Evolutionary conservation across 2,888 invertebrate genomes (phyloP).

Genomic region (Dendrolimus pini): DNA sequence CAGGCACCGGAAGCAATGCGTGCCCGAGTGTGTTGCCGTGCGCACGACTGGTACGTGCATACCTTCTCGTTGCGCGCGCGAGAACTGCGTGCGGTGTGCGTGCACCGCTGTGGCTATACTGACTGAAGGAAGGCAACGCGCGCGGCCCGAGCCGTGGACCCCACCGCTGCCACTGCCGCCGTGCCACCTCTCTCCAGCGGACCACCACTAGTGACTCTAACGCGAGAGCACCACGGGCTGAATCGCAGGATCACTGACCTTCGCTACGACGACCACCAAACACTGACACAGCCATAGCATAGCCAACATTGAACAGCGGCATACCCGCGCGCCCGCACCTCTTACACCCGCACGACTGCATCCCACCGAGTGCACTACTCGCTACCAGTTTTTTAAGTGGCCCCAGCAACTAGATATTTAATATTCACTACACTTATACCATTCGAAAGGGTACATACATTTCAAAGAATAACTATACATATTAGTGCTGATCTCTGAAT

Average conservation of each 20-base stretch:
- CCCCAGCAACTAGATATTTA: neutral
- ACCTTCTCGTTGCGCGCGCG: conserved; percentile 74
- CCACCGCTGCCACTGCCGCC: conserved; percentile 50
- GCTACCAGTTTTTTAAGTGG: conserved; percentile 16
- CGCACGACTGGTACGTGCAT: conserved; percentile 39
- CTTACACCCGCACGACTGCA: conserved; percentile 35
- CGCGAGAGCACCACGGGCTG: conserved; percentile 61
- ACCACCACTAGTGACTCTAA: conserved; percentile 63
- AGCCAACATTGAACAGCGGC: too few relatives aligned
- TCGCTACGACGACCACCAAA: conserved; percentile 40
- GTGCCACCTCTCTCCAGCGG: conserved; percentile 60
- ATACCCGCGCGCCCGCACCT: conserved; percentile 29
- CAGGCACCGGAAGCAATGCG: conserved; percentile 67
- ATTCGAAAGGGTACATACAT: too few relatives aligned
- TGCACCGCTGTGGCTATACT: conserved; percentile 74
- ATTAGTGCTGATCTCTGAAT: too few relatives aligned
- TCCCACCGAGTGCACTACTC: conserved; percentile 43
- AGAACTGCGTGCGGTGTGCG: conserved; percentile 77
- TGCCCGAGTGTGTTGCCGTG: conserved; percentile 27
- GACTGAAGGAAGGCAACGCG: conserved; percentile 54
- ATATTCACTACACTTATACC: neutral
- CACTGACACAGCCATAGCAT: conserved; percentile 14
- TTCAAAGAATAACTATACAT: too few relatives aligned
- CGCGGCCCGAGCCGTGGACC: conserved; percentile 48
- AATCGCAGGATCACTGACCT: conserved; percentile 69